phyloP scores from a whole-genome alignment of 1,140 invertebrate species.

The Diprion similis region DNA sequence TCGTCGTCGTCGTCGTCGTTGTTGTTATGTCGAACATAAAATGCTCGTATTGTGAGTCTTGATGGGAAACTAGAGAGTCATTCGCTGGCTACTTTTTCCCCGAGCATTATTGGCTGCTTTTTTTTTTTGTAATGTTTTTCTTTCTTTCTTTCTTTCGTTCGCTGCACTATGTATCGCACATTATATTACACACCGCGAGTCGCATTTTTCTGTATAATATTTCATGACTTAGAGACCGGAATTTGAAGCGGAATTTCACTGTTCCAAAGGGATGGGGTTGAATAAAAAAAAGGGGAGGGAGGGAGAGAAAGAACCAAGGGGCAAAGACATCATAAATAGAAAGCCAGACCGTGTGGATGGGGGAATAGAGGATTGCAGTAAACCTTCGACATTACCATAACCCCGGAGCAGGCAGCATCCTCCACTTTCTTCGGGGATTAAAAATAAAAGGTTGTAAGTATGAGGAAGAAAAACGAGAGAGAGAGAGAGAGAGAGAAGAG shows the following conservation, averaged over 20 bases:
- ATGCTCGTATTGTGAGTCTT: background rate
- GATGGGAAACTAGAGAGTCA: background rate
- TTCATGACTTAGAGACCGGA: too few relatives aligned
- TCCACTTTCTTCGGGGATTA: background rate
- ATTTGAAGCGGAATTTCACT: too few relatives aligned
- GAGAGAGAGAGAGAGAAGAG: too few relatives aligned
- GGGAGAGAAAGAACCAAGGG: background rate
- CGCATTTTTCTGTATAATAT: too few relatives aligned
- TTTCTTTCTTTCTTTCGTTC: too few relatives aligned
- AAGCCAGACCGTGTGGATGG: background rate
- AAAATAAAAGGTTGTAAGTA: too few relatives aligned
- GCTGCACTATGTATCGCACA: too few relatives aligned
- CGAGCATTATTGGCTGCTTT: too few relatives aligned
- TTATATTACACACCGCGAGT: too few relatives aligned
- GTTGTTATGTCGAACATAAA: background rate
- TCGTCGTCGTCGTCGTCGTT: background rate
- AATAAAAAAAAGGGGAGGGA: background rate
- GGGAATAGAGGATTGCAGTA: background rate
- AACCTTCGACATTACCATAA: constrained; percentile 15
- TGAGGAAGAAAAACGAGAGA: too few relatives aligned
- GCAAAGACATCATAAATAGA: constrained; percentile 17
- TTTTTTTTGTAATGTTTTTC: too few relatives aligned
- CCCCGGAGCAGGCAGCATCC: background rate
- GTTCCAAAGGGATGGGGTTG: background rate
- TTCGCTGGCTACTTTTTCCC: background rate